These are phyloP conservation scores for Ifrita kowaldi DNA, from an alignment of 2,113 vertebrate genomes.

Conservation along the genomic window DNA sequence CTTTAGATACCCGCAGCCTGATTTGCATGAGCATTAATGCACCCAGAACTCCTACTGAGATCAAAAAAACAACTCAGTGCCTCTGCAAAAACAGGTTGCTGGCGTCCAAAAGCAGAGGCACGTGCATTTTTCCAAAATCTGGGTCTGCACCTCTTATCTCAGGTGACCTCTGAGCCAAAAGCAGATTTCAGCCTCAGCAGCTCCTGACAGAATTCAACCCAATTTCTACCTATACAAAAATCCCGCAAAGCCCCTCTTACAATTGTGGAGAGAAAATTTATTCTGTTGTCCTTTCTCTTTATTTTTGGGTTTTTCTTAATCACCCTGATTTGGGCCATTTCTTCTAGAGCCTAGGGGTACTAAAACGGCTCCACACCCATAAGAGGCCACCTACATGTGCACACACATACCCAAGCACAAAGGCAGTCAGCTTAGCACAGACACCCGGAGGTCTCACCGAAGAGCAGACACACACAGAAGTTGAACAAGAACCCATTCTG, in stretches of 20 bases:
- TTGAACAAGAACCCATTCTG: background rate
- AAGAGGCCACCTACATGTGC: background rate
- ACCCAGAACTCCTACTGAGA: slow-evolving; percentile 58
- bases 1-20: slow-evolving; percentile 2
- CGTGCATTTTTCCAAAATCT: background rate
- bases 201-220: background rate
- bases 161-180: background rate
- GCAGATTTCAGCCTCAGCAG: background rate
- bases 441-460: background rate
- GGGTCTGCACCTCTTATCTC: background rate
- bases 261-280: background rate
- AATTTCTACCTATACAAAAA: background rate
- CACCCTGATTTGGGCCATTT: background rate
- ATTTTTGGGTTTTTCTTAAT: background rate
- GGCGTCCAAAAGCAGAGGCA: background rate
- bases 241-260: background rate
- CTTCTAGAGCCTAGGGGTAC: background rate
- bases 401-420: background rate
- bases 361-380: background rate
- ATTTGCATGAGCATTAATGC: slow-evolving; percentile 43
- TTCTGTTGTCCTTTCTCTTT: background rate
- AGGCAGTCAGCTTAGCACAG: background rate
- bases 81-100: slow-evolving; percentile 28
- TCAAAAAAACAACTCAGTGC: background rate
- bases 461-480: background rate